Percentiles rank a stretch among this genome's conserved stretches.
phyloP scores from a whole-genome alignment of 1,140 invertebrate genomes.

The Drosophila lacteicornis region DNA sequence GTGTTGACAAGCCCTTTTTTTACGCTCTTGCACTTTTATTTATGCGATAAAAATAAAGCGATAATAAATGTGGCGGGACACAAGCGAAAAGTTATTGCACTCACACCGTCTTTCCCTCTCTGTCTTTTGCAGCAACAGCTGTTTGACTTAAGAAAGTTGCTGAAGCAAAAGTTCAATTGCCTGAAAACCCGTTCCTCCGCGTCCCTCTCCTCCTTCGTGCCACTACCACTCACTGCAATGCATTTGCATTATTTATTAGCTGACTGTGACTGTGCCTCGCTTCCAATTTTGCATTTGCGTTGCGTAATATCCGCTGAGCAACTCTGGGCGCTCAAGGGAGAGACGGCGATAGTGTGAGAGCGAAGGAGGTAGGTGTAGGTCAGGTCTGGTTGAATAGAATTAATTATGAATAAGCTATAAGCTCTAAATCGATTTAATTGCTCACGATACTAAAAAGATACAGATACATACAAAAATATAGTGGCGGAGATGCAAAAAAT shows the following conservation, averaged over 20 bases:
- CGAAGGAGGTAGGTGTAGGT: conserved; percentile 58
- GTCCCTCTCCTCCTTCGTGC: conserved; percentile 11
- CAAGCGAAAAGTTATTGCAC: conserved; percentile 76
- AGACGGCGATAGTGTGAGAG: conserved; percentile 6
- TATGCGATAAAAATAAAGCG: conserved; percentile 82
- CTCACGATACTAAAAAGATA: not conserved
- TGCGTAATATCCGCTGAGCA: conserved; percentile 72
- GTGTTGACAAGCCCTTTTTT: conserved; percentile 76
- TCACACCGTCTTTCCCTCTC: conserved; percentile 19
- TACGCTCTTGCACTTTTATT: conserved; percentile 68
- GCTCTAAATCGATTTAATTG: conserved; percentile 1
- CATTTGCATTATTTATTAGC: conserved; percentile 82
- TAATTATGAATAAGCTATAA: conserved; percentile 1
- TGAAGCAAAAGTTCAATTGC: conserved; percentile 75
- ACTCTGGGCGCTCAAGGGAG: conserved; percentile 11
- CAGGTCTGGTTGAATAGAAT: conserved; percentile 42
- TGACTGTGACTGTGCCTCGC: conserved; percentile 55
- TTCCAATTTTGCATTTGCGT: conserved; percentile 71
- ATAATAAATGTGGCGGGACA: conserved; percentile 76
- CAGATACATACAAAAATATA: not conserved
- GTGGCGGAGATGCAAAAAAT: too few species aligned
- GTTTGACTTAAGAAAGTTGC: conserved; percentile 74
- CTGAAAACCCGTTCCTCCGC: conserved; percentile 28
- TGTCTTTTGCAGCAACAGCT: conserved; percentile 62
- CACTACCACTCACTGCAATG: conserved; percentile 27